phyloP scores from a whole-genome alignment of 1,140 invertebrate genomes.

The Wiebesia pumilae region DNA sequence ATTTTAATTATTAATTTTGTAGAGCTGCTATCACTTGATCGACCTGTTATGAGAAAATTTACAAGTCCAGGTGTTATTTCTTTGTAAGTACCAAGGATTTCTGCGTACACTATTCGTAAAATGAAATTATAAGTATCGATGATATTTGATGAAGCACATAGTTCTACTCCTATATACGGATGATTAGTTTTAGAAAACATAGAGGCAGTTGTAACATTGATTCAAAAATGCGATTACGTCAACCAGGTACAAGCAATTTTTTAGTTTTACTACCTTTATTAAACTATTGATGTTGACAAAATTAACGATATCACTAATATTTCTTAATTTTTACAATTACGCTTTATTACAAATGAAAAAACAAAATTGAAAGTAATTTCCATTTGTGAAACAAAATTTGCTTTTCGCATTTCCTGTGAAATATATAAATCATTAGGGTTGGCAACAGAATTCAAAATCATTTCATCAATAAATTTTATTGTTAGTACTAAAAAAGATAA shows the following conservation, averaged over 20 bases:
- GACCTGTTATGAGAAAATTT: constrained; percentile 24
- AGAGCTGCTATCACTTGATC: background rate
- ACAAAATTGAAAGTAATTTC: background rate
- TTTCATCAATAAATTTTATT: background rate
- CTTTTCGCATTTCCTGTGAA: background rate
- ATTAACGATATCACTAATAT: constrained; percentile 1
- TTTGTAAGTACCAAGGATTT: background rate
- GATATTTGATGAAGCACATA: background rate
- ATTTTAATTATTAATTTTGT: constrained; percentile 50
- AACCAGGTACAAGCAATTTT: background rate
- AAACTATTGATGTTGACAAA: background rate
- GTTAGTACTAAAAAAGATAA: background rate
- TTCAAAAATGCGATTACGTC: constrained; percentile 3
- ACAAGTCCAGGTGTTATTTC: constrained; percentile 1
- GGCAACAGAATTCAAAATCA: background rate
- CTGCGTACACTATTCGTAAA: background rate
- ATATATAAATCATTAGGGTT: background rate
- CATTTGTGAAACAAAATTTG: constrained; percentile 1
- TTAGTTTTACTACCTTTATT: background rate
- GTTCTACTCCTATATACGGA: background rate
- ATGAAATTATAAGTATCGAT: background rate
- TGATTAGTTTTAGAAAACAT: background rate
- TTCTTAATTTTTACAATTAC: constrained; percentile 16
- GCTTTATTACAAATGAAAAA: background rate
- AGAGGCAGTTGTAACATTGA: background rate